Evolutionary conservation across 2,797 vertebrate species (phyloP), one percentile per base, ranked within the genome.

Genomic region (Liparis tanakae): DNA sequence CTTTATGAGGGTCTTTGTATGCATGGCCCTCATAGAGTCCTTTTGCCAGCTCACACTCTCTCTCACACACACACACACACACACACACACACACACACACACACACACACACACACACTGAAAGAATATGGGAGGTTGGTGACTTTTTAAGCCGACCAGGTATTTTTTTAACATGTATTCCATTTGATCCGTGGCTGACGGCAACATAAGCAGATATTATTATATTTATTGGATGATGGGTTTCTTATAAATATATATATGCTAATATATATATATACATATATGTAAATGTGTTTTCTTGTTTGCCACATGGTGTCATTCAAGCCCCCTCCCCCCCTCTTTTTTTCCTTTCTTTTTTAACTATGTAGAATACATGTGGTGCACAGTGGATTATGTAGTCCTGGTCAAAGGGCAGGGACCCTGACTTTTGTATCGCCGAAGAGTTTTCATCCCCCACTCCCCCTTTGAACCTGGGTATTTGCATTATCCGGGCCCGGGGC

Each of bases 111-210:
- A 41, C 50, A 44, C 61, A n/a, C 60, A 2, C 44, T 53, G 6
- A 79, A 30, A 54, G 22, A 1, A 15, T 18, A 5, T 15, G 55
- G 43, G 39, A 36, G 44, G 43, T 17, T 67, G 37, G 12, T 69
- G 70, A 68, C 53, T 39, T 55, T 22, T 64, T 34, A 17, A 17
- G 14, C 57, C 67, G 61, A 20, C 13, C 17, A 54, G 41, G 39
- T 14, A 62, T 59, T 39, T 53, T 39, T 46, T 44, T 17, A 41
- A 25, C 25, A 73, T 78, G 62, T 70, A 63, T 76, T 22, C 62
- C 22, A 61, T 30, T 30, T 20, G 72, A 70, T 74, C 43, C 17
- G 58, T 51, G 22, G 13, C 56, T 57, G 43, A 60, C 33, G 54
- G 41, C 57, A 64, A 70, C 44, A 18, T 4, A 1, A 72, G 25